Evolutionary conservation across 2,797 vertebrate species (phyloP).

Genomic region (Capromys pilorides): DNA sequence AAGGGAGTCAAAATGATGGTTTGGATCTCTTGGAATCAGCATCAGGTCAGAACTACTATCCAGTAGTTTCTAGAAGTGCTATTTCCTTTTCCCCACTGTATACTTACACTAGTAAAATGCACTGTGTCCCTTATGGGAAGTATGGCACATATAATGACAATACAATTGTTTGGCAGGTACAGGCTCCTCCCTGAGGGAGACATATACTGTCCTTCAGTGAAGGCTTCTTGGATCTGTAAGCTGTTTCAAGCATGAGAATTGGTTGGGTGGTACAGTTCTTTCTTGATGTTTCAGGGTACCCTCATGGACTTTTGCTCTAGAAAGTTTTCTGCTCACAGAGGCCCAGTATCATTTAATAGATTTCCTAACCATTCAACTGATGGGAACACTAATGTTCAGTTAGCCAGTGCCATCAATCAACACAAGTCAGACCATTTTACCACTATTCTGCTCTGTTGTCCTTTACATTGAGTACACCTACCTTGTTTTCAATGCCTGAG

Average conservation of each 20-base stretch:
- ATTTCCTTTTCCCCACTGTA: neutral
- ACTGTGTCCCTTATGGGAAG: neutral
- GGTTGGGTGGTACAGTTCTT: neutral
- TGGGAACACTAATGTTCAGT: neutral
- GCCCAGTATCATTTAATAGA: neutral
- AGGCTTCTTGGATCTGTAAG: neutral
- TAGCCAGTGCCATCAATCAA: neutral
- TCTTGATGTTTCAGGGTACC: neutral
- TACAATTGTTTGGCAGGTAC: neutral
- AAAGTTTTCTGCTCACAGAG: neutral
- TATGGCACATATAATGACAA: neutral
- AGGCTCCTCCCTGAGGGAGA: neutral
- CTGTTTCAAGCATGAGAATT: neutral
- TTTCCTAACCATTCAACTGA: neutral
- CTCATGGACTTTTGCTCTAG: neutral
- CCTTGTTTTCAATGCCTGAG: neutral
- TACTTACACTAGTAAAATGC: neutral
- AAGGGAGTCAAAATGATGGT: too few species aligned
- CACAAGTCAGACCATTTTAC: neutral
- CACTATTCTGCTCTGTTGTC: neutral
- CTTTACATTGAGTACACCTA: neutral
- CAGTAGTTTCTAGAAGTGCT: neutral
- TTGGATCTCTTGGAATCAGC: neutral
- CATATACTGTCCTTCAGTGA: neutral
- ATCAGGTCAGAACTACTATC: neutral